phyloP scores from a whole-genome alignment of 2,113 vertebrate species.

The Aldabrachelys gigantea region DNA sequence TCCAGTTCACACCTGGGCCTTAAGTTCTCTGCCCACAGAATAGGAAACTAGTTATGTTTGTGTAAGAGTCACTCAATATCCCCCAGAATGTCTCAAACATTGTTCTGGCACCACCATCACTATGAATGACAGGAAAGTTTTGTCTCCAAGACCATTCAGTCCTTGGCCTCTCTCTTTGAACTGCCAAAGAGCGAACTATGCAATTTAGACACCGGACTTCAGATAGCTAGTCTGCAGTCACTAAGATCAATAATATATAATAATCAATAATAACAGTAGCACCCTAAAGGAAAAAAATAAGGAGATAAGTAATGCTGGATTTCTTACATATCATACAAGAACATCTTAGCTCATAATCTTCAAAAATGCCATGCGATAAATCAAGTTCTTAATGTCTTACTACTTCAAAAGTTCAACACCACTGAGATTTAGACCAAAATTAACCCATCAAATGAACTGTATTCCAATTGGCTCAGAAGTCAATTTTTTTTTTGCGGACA shows the following conservation, averaged over 20 bases:
- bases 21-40: background rate
- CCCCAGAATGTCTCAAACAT: background rate
- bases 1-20: background rate
- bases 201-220: background rate
- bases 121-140: background rate
- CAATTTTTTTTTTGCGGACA: background rate
- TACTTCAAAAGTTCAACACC: background rate
- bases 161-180: background rate
- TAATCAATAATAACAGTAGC: background rate
- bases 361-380: background rate
- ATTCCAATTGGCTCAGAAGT: background rate
- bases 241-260: background rate
- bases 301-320: background rate
- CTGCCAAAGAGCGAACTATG: background rate
- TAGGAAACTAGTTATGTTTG: background rate
- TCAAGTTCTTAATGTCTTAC: background rate
- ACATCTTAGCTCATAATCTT: background rate
- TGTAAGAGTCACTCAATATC: background rate
- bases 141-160: background rate
- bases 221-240: background rate
- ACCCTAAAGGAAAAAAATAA: background rate
- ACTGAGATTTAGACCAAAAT: background rate
- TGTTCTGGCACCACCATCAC: background rate
- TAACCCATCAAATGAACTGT: background rate
- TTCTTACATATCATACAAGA: background rate